Conservation (phyloP, 2,113 vertebrate species). For the Otus sunia region DNA sequence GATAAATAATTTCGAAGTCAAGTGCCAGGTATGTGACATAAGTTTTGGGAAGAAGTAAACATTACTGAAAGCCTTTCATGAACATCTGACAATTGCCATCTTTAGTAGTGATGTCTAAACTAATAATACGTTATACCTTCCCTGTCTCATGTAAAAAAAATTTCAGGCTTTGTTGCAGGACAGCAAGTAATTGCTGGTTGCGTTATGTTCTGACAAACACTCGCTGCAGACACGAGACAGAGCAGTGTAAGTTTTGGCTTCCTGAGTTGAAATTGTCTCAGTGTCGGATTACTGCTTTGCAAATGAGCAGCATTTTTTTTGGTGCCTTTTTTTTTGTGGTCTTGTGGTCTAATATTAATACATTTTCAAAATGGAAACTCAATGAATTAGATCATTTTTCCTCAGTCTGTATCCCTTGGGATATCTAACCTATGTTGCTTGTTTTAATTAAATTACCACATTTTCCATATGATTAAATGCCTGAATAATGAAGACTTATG, state of each 20-base stretch:
- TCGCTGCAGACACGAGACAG: conserved; percentile 39
- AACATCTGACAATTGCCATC: not conserved
- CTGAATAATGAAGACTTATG: conserved; percentile 74
- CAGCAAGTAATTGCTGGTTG: not conserved
- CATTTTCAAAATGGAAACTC: conserved; percentile 73
- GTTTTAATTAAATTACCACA: conserved; percentile 81
- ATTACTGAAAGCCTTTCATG: not conserved
- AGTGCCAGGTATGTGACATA: conserved; percentile 20
- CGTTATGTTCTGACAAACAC: conserved; percentile 8
- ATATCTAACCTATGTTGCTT: conserved; percentile 65
- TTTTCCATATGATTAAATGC: conserved; percentile 78
- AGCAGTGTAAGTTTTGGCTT: conserved; percentile 54
- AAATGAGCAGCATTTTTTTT: not conserved
- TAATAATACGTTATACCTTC: not conserved
- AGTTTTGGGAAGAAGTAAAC: conserved; percentile 27
- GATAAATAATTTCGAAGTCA: not conserved
- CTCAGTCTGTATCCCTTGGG: conserved; percentile 56
- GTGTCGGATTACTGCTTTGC: conserved; percentile 58
- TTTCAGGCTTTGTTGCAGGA: not conserved
- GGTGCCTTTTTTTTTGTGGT: not conserved
- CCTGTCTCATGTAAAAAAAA: not conserved
- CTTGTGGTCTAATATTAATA: conserved; percentile 74
- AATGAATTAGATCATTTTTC: conserved; percentile 74
- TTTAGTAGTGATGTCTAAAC: not conserved
- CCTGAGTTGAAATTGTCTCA: conserved; percentile 47